Evolutionary conservation across 2,113 vertebrate species (phyloP), one percentile per base, ranked within the genome.

Genomic region (Struthio camelus): DNA sequence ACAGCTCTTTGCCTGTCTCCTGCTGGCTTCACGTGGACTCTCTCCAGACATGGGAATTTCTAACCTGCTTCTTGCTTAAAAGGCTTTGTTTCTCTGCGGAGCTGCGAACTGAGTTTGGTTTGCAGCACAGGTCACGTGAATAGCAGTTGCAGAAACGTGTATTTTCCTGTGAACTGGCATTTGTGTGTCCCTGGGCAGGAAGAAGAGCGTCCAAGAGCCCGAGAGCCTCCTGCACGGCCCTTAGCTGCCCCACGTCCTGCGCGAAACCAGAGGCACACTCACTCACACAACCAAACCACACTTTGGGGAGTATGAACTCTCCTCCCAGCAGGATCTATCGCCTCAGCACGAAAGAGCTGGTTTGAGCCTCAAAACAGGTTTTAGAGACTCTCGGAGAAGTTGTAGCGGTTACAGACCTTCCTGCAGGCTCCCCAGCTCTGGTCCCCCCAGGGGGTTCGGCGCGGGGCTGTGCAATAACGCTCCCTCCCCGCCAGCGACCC

Each of bases 1-100:
- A 4, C 0, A 0, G 20, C 2, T 2, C 16, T 83, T 78, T 77
- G 7, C 73, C 18, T 42, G 11, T 66, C 48, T 93, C 56, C 73
- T 72, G 34, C 6, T 0, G 0, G 42, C 14, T 83, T 82, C 7
- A 2, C 22, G 38, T 48, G 22, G 53, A 25, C 10, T 77, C 44
- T 28, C 32, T 81, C 28, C n/a, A 85, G 9, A 28, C 66, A 50
- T 73, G 77, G 91, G 15, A 32, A 77, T 51, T 76, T 93, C 73
- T 76, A 81, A 64, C 28, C 36, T 69, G n/a, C 13, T 48, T 79
- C 46, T 78, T 70, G 10, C 30, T 76, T 89, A 50, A 69, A 91
- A 93, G 14, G 8, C 71, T 81, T 92, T 2, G 2, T 77, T 87
- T 85, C 65, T 48, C 6, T 14, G 28, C 11, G 53, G 40, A 62